Evolutionary conservation across 2,113 vertebrate species (phyloP).

Genomic region (Albula goreensis): DNA sequence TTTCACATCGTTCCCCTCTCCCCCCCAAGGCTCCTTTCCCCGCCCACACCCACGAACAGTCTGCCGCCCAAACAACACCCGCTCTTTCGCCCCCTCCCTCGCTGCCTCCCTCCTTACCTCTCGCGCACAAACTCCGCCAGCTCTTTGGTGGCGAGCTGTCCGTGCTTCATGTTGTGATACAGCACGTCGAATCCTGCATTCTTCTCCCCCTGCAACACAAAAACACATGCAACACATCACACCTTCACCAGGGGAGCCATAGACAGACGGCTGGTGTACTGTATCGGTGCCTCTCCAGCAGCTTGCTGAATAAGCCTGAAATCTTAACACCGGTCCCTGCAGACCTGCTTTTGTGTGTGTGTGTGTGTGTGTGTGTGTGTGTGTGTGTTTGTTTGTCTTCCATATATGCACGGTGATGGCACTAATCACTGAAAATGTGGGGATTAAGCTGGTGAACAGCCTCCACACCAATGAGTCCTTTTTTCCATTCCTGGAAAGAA

Average conservation of each 20-base stretch:
- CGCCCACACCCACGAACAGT: slow-evolving; percentile 4
- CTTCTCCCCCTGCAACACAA: slow-evolving; percentile 82
- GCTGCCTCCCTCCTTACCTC: slow-evolving; percentile 76
- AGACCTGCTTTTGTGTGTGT: not conserved
- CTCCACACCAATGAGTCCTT: not conserved
- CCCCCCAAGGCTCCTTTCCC: not conserved
- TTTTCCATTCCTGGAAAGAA: too few relatives aligned
- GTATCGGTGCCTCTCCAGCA: not conserved
- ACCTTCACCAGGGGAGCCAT: not conserved
- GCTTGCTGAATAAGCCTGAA: not conserved
- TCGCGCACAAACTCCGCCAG: slow-evolving; percentile 88
- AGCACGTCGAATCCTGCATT: slow-evolving; percentile 91
- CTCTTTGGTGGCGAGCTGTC: slow-evolving; percentile 89
- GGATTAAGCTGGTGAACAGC: not conserved
- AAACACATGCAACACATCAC: not conserved
- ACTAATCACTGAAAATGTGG: not conserved
- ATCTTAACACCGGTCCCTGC: not conserved
- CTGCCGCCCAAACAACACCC: slow-evolving; percentile 29
- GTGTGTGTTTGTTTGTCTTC: not conserved
- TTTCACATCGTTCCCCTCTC: not conserved
- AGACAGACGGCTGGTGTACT: not conserved
- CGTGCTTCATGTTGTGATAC: slow-evolving; percentile 97
- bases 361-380: not conserved
- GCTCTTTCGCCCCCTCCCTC: slow-evolving; percentile 28
- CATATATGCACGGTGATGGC: not conserved